Conservation (phyloP, 2,797 vertebrate species). For the Rhynchonycteris naso region DNA sequence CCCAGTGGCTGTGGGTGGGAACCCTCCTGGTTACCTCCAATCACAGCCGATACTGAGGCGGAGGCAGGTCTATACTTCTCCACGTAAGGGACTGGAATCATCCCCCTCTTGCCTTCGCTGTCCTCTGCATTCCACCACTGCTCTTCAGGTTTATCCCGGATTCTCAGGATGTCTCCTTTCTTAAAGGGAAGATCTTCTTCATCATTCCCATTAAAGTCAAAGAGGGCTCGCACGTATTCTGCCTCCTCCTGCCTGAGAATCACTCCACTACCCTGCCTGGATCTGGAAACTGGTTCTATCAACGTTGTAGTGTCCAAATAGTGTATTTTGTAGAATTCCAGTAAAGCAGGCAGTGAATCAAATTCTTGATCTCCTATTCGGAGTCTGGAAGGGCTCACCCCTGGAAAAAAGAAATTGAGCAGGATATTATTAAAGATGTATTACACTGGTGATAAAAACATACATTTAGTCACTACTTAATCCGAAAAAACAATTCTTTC, state of each 20-base stretch:
- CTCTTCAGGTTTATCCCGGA: conserved; percentile 98
- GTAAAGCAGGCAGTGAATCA: conserved; percentile 95
- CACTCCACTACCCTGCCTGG: conserved; percentile 91
- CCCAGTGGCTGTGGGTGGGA: conserved; percentile 92
- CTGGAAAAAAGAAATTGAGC: conserved; percentile 85
- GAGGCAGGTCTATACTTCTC: conserved; percentile 96
- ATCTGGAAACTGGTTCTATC: conserved; percentile 96
- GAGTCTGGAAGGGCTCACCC: conserved; percentile 91
- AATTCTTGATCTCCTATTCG: conserved; percentile 99
- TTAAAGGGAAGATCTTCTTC: conserved; percentile 99
- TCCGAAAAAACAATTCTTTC: not conserved
- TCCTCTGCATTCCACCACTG: conserved; percentile 99
- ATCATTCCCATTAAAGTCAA: conserved; percentile 98
- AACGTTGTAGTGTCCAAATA: conserved; percentile 99
- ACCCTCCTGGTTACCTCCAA: conserved; percentile 94
- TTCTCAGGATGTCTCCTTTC: conserved; percentile 96
- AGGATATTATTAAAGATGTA: conserved; percentile 72
- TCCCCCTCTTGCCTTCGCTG: conserved; percentile 94
- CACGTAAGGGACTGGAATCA: conserved; percentile 99
- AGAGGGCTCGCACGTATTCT: conserved; percentile 96
- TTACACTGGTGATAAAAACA: conserved; percentile 7
- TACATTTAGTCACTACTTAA: conserved; percentile 5
- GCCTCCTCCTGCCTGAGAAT: conserved; percentile 92
- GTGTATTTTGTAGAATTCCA: conserved; percentile 99
- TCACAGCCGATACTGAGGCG: conserved; percentile 88